These are phyloP conservation scores for Monochamus alternatus DNA, from an alignment of 2,888 invertebrate genomes.

Conservation along the genomic window DNA sequence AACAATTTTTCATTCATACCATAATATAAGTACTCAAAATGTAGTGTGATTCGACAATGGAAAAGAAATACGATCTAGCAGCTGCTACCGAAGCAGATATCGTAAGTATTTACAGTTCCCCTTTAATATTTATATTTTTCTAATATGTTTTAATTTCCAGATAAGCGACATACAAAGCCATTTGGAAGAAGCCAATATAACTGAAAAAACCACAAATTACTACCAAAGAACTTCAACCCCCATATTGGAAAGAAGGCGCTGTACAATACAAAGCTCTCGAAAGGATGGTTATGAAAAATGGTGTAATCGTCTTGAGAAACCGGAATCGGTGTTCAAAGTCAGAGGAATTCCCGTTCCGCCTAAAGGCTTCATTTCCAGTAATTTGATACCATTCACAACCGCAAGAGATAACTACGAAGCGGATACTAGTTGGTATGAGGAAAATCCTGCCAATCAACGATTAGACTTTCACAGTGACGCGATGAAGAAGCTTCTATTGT, in stretches of 20 bases:
- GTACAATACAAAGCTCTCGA: neutral
- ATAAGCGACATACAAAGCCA: constrained; percentile 10
- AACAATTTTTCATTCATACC: too few relatives aligned
- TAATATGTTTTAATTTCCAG: constrained; percentile 12
- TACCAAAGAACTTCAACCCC: constrained; percentile 24
- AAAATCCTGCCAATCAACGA: neutral
- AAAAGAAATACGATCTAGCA: constrained; percentile 7
- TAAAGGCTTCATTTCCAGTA: constrained; percentile 15
- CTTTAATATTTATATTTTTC: neutral
- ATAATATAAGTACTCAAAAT: too few relatives aligned
- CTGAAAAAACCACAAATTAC: neutral
- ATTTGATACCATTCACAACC: constrained; percentile 17
- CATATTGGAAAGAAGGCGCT: neutral
- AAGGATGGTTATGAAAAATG: constrained; percentile 15
- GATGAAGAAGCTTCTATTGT: neutral
- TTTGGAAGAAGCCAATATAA: constrained; percentile 7
- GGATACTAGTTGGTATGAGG: neutral
- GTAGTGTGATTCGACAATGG: neutral
- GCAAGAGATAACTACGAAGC: neutral
- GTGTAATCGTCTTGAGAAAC: constrained; percentile 6
- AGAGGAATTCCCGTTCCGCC: neutral
- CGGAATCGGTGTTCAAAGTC: neutral
- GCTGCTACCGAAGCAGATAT: constrained; percentile 8
- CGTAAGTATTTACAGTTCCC: neutral
- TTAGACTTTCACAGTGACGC: neutral